Base-by-base conservation (phyloP, 2,797 vertebrate species). In the Syngnathus rostellatus region DNA sequence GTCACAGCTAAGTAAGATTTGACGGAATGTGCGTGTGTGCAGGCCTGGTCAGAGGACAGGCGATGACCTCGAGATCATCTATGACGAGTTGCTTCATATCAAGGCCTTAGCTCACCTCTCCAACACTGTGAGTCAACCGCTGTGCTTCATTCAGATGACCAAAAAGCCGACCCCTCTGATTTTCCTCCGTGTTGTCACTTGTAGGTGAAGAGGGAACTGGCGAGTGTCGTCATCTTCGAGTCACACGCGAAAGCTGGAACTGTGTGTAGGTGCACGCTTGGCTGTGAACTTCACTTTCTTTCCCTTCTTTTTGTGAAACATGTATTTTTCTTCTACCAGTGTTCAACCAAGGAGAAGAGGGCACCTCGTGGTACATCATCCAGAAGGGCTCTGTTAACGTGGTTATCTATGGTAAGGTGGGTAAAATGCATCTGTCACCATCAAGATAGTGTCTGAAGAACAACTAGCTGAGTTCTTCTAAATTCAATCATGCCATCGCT, bases 341-440 rank as follows among this genome's bases (percentile, higher is more conserved):
- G 87, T 99, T 99, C 89, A 99, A 98, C 91, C 97, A 99, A 87
- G 97, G 97, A 76, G 97, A 99, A 89, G 97, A 99, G 88, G 96
- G 97, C 65, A 99, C 96, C 65, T 99, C 97, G 68, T 99, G 97
- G 97, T 99, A 99, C 89, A 98, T 99, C 89, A 98, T 99, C 85
- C 92, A 97, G 80, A 99, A 95, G 86, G 97, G 97, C 89, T 98
- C 97, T 0, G 95, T 99, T 80, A 99, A 99, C 41, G 97, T 99
- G 78, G 97, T 98, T 75, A 99, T 99, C 89, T 99, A 99, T 66
- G 96, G 96, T 82, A 89, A 88, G 84, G 88, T 87, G 68, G 11
- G 81, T 53, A 8, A 7, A 12, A 57, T 21, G 60, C 54, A 39
- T 65, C 48, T 53, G 19, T 66, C n/a, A 63, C 25, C 19, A 46